A percentile compares a stretch with the other conserved stretches of the same genome.
Evolutionary conservation across 2,113 vertebrate genomes (phyloP).

Genomic region (Otis tarda): DNA sequence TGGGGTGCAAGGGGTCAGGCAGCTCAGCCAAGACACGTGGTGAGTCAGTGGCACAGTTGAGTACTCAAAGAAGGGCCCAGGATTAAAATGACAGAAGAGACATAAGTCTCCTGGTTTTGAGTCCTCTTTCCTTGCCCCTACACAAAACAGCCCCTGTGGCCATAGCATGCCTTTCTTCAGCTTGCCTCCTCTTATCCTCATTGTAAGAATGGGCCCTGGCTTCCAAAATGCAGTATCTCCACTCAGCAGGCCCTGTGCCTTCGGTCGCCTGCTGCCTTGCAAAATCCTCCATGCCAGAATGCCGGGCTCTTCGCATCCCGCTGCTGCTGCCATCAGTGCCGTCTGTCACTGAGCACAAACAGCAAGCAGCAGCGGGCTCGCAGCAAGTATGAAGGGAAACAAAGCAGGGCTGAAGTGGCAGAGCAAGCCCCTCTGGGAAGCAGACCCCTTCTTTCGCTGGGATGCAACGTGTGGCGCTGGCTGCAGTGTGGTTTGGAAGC

Average conservation of each 20-base stretch:
- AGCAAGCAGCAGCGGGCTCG: accelerated
- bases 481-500: constrained; percentile 51
- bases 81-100: not conserved
- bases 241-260: not conserved
- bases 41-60: accelerated
- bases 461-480: not conserved
- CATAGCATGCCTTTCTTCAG: not conserved
- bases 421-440: not conserved
- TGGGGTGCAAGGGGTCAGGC: not conserved
- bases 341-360: not conserved
- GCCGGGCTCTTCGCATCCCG: accelerated
- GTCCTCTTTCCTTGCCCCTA: not conserved
- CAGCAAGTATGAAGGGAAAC: not conserved
- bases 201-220: not conserved
- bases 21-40: not conserved
- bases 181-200: not conserved
- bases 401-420: not conserved
- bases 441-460: not conserved
- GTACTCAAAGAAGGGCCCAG: not conserved
- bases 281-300: not conserved
- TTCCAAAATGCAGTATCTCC: not conserved
- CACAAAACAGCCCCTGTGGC: not conserved
- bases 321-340: not conserved
- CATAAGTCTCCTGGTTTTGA: not conserved
- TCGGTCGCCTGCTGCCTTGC: not conserved